Base-by-base conservation (phyloP, 2,113 vertebrate genomes). In the Typhlomys cinereus region DNA sequence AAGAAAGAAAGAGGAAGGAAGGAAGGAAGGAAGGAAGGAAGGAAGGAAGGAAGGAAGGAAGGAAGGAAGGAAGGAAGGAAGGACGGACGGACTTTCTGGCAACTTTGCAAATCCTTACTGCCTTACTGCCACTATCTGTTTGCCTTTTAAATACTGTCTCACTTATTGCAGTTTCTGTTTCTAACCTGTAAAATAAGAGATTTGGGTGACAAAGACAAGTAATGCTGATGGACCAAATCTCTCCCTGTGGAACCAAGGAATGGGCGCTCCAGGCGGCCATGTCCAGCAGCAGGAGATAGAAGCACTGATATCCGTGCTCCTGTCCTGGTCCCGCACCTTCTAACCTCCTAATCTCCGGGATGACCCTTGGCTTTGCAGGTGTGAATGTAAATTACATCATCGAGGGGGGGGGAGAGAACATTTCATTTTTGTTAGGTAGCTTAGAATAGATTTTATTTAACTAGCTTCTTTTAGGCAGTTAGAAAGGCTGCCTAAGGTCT, bases 1-100 rank as follows among this genome's bases (percentile, higher is more conserved):
- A 5, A 23, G 5, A n/a, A n/a, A n/a, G 31, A 48, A 7, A 13
- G 2, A 6, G 11, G 0, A 1, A 31, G 20, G 39, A 20, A 75
- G 29, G 3, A 4, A 74, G 31, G 4, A 1, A 17, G 6, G 31
- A 31, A 50, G 11, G 15, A 18, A 5, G 23, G 20, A 25, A 31
- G 31, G 9, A 25, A 44, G 46, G 31, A 4, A 31, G 15, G 6
- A 5, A 59, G 20, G 36, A 31, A 41, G 9, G 27, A 44, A 62
- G 31, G 8, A 31, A 62, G 12, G 11, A 62, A 62, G n/a, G n/a
- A n/a, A n/a, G n/a, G n/a, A n/a, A n/a, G n/a, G 21, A 27, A 71
- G 46, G 44, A 50, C 46, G 2, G 31, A 46, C 52, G 52, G 46
- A 23, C 34, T 81, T 91, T 34, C 69, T 31, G 11, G 10, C 76